Percentiles rank a stretch among this genome's conserved stretches.
Conservation (phyloP, 2,888 invertebrate genomes). For the Yponomeuta sedellus region DNA sequence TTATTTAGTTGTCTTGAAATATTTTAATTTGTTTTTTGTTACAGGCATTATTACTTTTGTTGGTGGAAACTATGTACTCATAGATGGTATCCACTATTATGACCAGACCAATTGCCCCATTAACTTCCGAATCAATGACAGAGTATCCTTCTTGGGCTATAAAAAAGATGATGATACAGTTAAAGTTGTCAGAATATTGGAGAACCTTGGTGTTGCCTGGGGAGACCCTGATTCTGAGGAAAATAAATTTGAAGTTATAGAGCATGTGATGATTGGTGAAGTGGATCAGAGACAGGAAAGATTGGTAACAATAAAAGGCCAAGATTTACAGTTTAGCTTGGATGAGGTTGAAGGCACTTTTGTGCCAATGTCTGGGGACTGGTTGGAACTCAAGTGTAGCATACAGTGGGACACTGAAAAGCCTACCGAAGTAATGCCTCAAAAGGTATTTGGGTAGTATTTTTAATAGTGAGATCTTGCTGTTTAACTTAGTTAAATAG, state of each 20-base stretch:
- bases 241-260: constrained; percentile 40
- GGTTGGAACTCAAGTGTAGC: constrained; percentile 78
- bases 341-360: constrained; percentile 79
- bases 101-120: constrained; percentile 48
- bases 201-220: constrained; percentile 70
- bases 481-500: no score
- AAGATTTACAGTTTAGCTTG: constrained; percentile 76
- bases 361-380: constrained; percentile 82
- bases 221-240: constrained; percentile 51
- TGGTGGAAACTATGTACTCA: constrained; percentile 64
- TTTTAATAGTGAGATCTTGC: background rate
- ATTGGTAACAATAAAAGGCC: constrained; percentile 65
- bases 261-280: constrained; percentile 56
- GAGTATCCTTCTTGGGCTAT: constrained; percentile 75
- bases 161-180: constrained; percentile 56
- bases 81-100: constrained; percentile 78
- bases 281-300: constrained; percentile 49
- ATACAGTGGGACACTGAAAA: constrained; percentile 77
- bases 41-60: constrained; percentile 78
- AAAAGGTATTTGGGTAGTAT: constrained; percentile 40
- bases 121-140: constrained; percentile 67
- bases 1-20: background rate
- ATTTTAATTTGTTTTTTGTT: constrained; percentile 24
- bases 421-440: constrained; percentile 57
- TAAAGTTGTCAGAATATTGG: constrained; percentile 76